A percentile compares a stretch with the other conserved stretches of the same genome.
phyloP scores from a whole-genome alignment of 1,140 invertebrate genomes.

The Cotesia glomerata region DNA sequence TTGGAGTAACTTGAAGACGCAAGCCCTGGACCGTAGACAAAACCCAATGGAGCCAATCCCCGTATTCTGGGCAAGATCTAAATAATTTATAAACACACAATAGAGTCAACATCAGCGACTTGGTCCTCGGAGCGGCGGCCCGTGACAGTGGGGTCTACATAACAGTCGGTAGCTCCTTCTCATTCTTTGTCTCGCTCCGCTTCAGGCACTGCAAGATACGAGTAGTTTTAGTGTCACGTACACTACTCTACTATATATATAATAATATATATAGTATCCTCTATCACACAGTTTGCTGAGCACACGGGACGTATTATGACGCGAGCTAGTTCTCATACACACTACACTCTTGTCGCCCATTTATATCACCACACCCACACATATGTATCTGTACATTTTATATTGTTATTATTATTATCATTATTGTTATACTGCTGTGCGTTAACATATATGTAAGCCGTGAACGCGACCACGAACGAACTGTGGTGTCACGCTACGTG shows the following conservation, averaged over 20 bases:
- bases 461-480: constrained; percentile 41
- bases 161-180: constrained; percentile 1
- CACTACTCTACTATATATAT: too few relatives aligned
- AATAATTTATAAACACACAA: not conserved
- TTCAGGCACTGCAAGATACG: constrained; percentile 12
- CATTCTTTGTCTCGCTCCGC: constrained; percentile 14
- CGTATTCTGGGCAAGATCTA: not conserved
- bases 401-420: not conserved
- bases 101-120: constrained; percentile 9
- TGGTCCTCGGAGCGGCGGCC: constrained; percentile 11
- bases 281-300: too few relatives aligned
- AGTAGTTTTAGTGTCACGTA: not conserved
- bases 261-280: too few relatives aligned
- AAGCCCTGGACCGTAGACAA: too few relatives aligned
- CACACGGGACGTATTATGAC: too few relatives aligned
- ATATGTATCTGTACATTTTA: not conserved
- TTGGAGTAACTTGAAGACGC: too few relatives aligned
- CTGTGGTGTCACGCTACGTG: constrained; percentile 61
- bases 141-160: constrained; percentile 9
- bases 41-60: not conserved
- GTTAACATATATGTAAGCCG: constrained; percentile 19
- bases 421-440: not conserved
- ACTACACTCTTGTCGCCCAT: too few relatives aligned
- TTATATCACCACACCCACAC: too few relatives aligned
- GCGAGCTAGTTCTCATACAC: too few relatives aligned